Base-by-base conservation (phyloP, 2,797 vertebrate species). In the Arnoldichthys spilopterus region DNA sequence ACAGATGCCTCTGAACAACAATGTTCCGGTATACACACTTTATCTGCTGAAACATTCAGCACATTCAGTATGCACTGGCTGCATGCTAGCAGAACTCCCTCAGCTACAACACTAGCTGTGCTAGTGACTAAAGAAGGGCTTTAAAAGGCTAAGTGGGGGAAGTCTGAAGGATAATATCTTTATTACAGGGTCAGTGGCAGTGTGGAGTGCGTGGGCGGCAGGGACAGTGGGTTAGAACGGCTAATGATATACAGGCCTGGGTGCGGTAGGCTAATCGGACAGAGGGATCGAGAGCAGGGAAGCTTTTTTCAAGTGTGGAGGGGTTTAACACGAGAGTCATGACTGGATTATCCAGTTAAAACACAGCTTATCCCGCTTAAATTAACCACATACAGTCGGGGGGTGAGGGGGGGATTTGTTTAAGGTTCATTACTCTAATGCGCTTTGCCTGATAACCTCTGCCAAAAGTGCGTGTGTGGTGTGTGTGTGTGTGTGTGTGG, bases 281-380 rank as follows among this genome's bases (percentile, higher is more conserved):
- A n/a, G 37, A 61, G 67, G 63, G 73, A 37, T 51, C 22, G 51
- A 43, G 28, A 79, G 58, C 26, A n/a, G 51, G 45, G 12, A 18
- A 37, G 34, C 8, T 3, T 37, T 53, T 74, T 73, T 49, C 24
- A 67, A 61, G 77, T 68, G 64, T 82, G 59, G 70, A 51, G 58
- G 56, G 79, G 76, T 79, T 75, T 85, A 83, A 69, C 43, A 68
- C 28, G 49, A 43, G 58, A 67, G 84, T 83, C 78, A 76, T 74
- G 75, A 40, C 58, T 66, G 81, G 76, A 85, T 85, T 83, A 81
- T 68, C 77, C 78, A 51, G 78, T 78, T 85, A 85, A 85, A 80
- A 70, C 75, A 62, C 68, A 72, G 80, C 13, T 83, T 85, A 85
- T 67, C 78, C 67, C 28, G 73, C 69, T 82, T 77, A 78, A 81